Base-by-base conservation (phyloP, 2,113 vertebrate genomes). In the Neogale vison region DNA sequence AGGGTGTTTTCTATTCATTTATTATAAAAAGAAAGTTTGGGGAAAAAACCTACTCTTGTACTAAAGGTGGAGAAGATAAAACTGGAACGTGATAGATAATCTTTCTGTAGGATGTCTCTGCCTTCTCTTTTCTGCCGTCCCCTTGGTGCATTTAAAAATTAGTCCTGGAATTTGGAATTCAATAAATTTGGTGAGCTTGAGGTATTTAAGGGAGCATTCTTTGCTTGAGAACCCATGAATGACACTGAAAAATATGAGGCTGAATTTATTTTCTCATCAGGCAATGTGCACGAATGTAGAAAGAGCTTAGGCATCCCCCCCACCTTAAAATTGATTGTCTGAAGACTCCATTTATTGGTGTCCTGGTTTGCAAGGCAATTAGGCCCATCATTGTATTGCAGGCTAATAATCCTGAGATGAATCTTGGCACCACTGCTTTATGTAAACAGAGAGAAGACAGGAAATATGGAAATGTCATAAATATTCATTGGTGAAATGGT, bases 401-500 rank as follows among this genome's bases (percentile, higher is more conserved):
- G 97, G 96, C 96, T 97, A 96, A 98, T 96, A 96, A 98, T 45
- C 95, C 96, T 77, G 88, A 97, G 95, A 98, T 98, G 92, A 96
- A 92, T 90, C 92, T 97, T 59, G 79, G 97, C 96, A 97, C 88
- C 69, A 23, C 93, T 12, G 79, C 96, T 98, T 97, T 96, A 96
- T 34, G 93, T 88, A 98, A 98, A 95, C 98, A 94, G 84, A 98
- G 67, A 87, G 97, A 80, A 97, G 97, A 97, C 61, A 93, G 93
- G 93, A 98, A 98, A 97, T 96, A 95, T 57, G 81, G 97, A 97
- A 97, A 97, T 65, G 74, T 91, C 97, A 98, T 96, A 98, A 97
- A 98, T 98, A 97, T 96, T 98, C 97, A 93, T 98, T 81, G 88
- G 47, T 76, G 52, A 97, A 83, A 96, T 93, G 87, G 13, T 29